These are phyloP conservation scores for Nasonia giraulti DNA, from an alignment of 1,140 invertebrate genomes.

Conservation along the genomic window DNA sequence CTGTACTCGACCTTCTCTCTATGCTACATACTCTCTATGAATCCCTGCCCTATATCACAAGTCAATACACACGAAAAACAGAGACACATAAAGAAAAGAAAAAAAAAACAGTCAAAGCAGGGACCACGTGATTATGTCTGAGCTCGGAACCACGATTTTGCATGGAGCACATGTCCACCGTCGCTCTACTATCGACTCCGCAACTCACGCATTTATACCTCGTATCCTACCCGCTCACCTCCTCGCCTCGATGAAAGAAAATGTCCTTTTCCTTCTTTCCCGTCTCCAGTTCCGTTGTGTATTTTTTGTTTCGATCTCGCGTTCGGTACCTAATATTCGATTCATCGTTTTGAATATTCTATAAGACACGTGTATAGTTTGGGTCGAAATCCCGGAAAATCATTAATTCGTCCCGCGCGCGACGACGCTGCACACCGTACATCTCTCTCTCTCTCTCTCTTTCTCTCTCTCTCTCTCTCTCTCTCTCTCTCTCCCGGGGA, in stretches of 20 bases:
- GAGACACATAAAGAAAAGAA: slow-evolving; percentile 24
- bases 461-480: too few relatives aligned
- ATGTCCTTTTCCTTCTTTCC: background rate
- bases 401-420: background rate
- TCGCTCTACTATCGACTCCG: slow-evolving; percentile 73
- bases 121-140: slow-evolving; percentile 76
- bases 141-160: slow-evolving; percentile 73
- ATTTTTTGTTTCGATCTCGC: too few relatives aligned
- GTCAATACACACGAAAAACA: slow-evolving; percentile 41
- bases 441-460: too few relatives aligned
- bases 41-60: slow-evolving; percentile 10
- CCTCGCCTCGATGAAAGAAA: background rate
- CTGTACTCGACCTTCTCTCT: slow-evolving; percentile 8
- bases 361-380: background rate
- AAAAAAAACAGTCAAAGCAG: slow-evolving; percentile 71
- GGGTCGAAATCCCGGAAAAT: background rate
- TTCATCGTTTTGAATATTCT: too few relatives aligned
- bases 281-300: too few relatives aligned
- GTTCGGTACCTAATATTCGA: too few relatives aligned
- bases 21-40: slow-evolving; percentile 5
- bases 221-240: too few relatives aligned
- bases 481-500: background rate
- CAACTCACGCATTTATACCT: slow-evolving; percentile 47
- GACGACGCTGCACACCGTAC: background rate
- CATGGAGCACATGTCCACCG: slow-evolving; percentile 71